A percentile compares a stretch with the other conserved stretches of the same genome.
Conservation (phyloP, 2,888 invertebrate species). For the Conomelus anceps region DNA sequence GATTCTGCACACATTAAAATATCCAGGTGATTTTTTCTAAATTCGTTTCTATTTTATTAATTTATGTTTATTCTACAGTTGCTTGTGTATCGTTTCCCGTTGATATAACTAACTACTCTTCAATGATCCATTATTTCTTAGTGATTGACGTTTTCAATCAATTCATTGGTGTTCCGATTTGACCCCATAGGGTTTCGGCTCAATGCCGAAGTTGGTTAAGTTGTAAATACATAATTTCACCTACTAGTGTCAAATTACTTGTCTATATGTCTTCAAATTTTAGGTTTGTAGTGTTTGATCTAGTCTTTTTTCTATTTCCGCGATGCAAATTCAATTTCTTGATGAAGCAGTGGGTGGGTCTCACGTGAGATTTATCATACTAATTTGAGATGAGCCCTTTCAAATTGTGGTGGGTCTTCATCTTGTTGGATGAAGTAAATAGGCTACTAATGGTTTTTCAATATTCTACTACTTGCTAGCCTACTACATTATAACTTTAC, state of each 20-base stretch:
- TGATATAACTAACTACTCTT: background rate
- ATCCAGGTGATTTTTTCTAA: background rate
- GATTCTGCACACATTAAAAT: background rate
- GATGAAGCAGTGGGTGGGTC: background rate
- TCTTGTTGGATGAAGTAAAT: no score
- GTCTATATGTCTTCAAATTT: background rate
- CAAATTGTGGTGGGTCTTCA: no score
- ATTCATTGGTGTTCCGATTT: background rate
- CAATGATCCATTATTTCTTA: background rate
- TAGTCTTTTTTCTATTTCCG: no score
- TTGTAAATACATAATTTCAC: background rate
- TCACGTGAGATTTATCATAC: background rate
- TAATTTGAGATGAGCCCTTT: background rate
- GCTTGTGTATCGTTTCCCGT: background rate
- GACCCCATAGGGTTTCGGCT: background rate
- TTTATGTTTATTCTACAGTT: background rate
- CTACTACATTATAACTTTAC: no score
- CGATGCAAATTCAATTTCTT: no score
- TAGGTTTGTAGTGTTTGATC: no score
- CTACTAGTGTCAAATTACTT: background rate
- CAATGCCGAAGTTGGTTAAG: background rate
- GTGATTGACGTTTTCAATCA: background rate
- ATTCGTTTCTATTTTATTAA: background rate
- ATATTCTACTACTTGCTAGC: no score
- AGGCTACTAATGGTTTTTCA: no score